Percentiles rank a stretch among this genome's conserved stretches.
Evolutionary conservation across 1,140 invertebrate genomes (phyloP).

Genomic region (Phymastichus coffea): DNA sequence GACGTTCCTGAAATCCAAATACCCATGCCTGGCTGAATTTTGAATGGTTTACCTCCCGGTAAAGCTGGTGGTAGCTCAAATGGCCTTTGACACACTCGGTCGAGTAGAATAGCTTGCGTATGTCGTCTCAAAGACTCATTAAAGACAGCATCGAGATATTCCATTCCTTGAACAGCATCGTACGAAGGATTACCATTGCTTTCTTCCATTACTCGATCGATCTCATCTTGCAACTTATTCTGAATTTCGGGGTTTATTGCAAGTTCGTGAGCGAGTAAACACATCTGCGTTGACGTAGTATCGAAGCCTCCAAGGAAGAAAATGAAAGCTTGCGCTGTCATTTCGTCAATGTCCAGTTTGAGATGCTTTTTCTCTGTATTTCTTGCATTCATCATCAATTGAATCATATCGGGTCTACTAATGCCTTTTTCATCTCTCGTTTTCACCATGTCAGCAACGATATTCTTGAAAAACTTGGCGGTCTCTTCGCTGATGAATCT

Average conservation of each 20-base stretch:
- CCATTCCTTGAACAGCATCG: constrained; percentile 29
- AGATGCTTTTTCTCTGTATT: constrained; percentile 20
- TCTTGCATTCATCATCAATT: constrained; percentile 42
- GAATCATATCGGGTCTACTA: constrained; percentile 41
- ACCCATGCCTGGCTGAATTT: constrained; percentile 37
- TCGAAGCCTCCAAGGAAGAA: constrained; percentile 49
- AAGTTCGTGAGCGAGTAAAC: constrained; percentile 50
- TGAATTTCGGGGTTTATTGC: constrained; percentile 59
- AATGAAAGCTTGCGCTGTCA: constrained; percentile 41
- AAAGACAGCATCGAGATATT: constrained; percentile 38
- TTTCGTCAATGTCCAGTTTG: constrained; percentile 26
- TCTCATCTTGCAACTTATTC: constrained; percentile 48
- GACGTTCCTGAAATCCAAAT: constrained; percentile 53
- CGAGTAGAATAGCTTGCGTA: constrained; percentile 55
- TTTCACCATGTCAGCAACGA: constrained; percentile 28
- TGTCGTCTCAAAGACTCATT: constrained; percentile 59
- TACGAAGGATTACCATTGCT: constrained; percentile 33
- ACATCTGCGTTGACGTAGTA: constrained; percentile 45
- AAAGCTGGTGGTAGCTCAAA: constrained; percentile 30
- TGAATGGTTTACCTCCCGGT: constrained; percentile 17
- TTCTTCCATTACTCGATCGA: constrained; percentile 36
- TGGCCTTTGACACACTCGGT: constrained; percentile 52
- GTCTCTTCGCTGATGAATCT: constrained; percentile 22
- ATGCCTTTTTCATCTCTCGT: constrained; percentile 29
- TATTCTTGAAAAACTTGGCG: constrained; percentile 31